These are phyloP conservation scores for Rhinopomastus cyanomelas DNA, from an alignment of 2,113 vertebrate genomes.

Conservation along the genomic window DNA sequence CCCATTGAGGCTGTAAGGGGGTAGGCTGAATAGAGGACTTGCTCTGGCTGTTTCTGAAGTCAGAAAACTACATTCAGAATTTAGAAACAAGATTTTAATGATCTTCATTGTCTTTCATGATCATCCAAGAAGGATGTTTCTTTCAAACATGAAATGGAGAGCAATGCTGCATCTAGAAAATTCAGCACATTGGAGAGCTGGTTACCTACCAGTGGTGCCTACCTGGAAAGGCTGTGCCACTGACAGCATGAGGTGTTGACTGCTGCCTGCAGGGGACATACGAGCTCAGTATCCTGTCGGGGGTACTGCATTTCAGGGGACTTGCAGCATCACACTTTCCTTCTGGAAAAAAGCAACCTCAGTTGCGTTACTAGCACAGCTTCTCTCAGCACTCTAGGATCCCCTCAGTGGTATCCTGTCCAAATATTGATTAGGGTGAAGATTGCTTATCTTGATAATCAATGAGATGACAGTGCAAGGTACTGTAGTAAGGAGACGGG, in stretches of 20 bases:
- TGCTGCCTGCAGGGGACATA: not conserved
- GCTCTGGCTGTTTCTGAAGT: not conserved
- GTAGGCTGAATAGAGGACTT: not conserved
- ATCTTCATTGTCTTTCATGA: not conserved
- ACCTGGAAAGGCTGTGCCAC: not conserved
- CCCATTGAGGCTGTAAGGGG: not conserved
- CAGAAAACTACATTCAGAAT: not conserved
- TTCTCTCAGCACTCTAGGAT: constrained; percentile 17
- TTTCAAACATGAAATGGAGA: not conserved
- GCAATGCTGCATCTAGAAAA: not conserved
- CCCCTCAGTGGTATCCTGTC: not conserved
- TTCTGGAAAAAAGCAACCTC: not conserved
- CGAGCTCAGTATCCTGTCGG: not conserved
- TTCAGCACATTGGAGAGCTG: not conserved
- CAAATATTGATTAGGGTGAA: constrained; percentile 31
- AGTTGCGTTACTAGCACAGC: not conserved
- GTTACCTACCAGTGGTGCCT: not conserved
- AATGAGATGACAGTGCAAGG: constrained; percentile 37
- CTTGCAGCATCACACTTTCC: not conserved
- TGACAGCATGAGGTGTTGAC: not conserved
- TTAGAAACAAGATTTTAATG: not conserved
- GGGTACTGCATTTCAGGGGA: not conserved
- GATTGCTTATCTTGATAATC: constrained; percentile 28
- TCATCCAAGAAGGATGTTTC: not conserved
- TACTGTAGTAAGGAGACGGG: constrained; percentile 31